Evolutionary conservation across 2,888 invertebrate genomes (phyloP), one percentile per base, ranked within the genome.

Genomic region (Hydrotaea cyrtoneurina): DNA sequence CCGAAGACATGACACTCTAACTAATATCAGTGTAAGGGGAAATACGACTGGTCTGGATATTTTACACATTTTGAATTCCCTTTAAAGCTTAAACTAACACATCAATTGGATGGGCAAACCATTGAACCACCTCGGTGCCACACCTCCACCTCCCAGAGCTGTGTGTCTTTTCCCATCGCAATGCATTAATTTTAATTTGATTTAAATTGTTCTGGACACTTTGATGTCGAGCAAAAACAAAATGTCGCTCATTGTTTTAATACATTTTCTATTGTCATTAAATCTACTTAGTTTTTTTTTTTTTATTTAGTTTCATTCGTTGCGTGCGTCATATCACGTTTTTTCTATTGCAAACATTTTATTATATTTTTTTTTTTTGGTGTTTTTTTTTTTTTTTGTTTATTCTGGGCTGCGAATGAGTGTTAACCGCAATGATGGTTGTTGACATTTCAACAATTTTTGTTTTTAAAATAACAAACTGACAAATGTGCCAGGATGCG

Each of bases 371-470:
- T n/a, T n/a, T n/a, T n/a, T n/a, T n/a, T n/a, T n/a, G n/a, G n/a
- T n/a, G 43, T 39, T 79, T 79, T 50, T 36, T 46, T 21, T 50
- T 36, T 80, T 69, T 73, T 21, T 53, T 50, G 13, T n/a, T 39
- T 39, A 64, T 46, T 75, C 69, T 23, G 43, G n/a, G 11, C 69
- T 43, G 43, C 69, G 43, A 69, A 46, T 59, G 82, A 83, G 80
- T 86, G 87, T 86, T 86, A 86, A 83, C 86, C 84, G 73, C 87
- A 87, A 86, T 79, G 86, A 88, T 88, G 82, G 86, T 74, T 80
- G 83, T 79, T 86, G 86, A 80, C 86, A 86, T 87, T 87, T 86
- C 84, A 86, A 81, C 82, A 86, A 86, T 76, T 85, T 85, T 74
- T 74, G 69, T 85, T 80, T 85, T 80, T 36, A 78, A 80, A 85